Conservation (phyloP, 2,113 vertebrate species). For the Globicephala melas region DNA sequence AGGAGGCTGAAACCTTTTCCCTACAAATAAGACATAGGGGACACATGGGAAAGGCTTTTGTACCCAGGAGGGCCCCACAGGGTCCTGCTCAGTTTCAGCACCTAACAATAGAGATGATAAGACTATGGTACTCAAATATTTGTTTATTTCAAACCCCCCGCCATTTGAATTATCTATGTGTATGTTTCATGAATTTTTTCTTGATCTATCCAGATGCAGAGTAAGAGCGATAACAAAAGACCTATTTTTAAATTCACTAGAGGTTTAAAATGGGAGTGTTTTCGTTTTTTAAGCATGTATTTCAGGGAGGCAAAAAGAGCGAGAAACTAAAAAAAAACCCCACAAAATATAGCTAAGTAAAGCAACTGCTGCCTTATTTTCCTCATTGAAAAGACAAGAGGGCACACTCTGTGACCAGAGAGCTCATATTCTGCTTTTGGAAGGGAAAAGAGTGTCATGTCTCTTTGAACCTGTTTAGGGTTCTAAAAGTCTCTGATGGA, state of each 20-base stretch:
- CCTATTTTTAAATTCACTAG: not conserved
- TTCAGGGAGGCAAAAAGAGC: not conserved
- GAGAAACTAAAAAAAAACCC: not conserved
- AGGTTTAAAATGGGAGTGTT: not conserved
- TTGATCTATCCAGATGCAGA: not conserved
- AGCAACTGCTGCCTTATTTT: not conserved
- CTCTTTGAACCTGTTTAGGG: not conserved
- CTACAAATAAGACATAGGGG: no score
- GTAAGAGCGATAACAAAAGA: not conserved
- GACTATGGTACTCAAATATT: not conserved
- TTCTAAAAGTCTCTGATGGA: not conserved
- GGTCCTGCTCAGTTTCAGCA: no score
- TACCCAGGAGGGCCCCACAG: no score
- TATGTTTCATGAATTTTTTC: not conserved
- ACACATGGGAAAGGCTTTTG: no score
- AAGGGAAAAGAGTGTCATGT: not conserved
- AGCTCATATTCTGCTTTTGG: not conserved
- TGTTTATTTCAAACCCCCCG: not conserved
- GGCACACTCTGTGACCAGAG: not conserved
- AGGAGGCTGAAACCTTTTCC: no score
- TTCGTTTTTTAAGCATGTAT: not conserved
- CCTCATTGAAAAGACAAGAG: not conserved
- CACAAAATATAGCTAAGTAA: not conserved
- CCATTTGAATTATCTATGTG: not conserved
- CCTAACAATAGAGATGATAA: not conserved